Evolutionary conservation across 2,113 vertebrate species (phyloP).

Genomic region (Dipodomys stephensi): DNA sequence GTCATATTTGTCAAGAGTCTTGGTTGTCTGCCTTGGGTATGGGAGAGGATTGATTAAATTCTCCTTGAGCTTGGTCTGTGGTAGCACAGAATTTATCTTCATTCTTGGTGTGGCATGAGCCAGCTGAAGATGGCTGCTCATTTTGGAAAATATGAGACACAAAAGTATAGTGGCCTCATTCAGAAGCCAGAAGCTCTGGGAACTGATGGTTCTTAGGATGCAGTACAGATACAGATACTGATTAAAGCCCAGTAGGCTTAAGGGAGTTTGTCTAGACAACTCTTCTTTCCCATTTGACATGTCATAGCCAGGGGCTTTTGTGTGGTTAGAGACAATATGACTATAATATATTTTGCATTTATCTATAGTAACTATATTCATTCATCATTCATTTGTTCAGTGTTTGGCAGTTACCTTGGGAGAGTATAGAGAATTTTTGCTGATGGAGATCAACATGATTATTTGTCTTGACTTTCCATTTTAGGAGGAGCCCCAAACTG

Average conservation of each 20-base stretch:
- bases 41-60: slow-evolving; percentile 55
- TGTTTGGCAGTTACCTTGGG: not conserved
- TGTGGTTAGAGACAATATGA: slow-evolving; percentile 35
- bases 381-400: not conserved
- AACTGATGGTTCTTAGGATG: slow-evolving; percentile 10
- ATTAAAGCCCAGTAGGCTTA: not conserved
- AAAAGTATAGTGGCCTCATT: not conserved
- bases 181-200: slow-evolving; percentile 5
- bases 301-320: not conserved
- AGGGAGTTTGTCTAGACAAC: not conserved
- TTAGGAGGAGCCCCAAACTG: not conserved
- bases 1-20: slow-evolving; percentile 36
- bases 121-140: not conserved
- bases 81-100: slow-evolving; percentile 15
- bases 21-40: slow-evolving; percentile 24
- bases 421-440: not conserved
- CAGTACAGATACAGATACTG: not conserved
- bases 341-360: not conserved
- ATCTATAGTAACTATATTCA: not conserved
- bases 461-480: not conserved
- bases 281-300: not conserved
- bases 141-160: not conserved
- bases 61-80: not conserved
- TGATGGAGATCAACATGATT: not conserved
- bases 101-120: slow-evolving; percentile 11